Conservation (phyloP, 1,140 invertebrate genomes). For the Archivesica marissinica region DNA sequence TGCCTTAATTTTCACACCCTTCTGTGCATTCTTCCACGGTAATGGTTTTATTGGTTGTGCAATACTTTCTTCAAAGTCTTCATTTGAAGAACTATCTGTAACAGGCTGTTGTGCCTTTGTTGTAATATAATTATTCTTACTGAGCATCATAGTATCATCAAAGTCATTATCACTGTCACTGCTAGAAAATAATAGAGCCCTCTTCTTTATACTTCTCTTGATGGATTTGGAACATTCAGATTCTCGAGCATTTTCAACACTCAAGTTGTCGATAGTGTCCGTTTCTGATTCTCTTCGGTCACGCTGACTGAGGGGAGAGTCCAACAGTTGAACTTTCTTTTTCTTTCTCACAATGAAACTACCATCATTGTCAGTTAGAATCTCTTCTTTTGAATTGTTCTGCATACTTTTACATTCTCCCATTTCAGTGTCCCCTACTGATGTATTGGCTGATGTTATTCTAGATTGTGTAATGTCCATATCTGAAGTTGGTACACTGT, state of each 20-base stretch:
- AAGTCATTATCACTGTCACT: slow-evolving; percentile 37
- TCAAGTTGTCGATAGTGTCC: neutral
- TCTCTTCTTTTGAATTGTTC: neutral
- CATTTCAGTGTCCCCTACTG: neutral
- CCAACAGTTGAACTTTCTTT: slow-evolving; percentile 39
- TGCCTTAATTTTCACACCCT: neutral
- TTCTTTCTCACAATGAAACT: slow-evolving; percentile 54
- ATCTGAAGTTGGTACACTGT: neutral
- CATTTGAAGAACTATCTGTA: neutral
- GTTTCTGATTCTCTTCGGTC: neutral
- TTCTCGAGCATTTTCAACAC: neutral
- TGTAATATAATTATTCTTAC: slow-evolving; percentile 26
- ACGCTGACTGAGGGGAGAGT: slow-evolving; percentile 22
- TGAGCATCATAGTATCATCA: slow-evolving; percentile 34
- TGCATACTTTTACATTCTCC: neutral
- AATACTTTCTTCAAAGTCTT: slow-evolving; percentile 52
- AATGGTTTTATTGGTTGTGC: neutral
- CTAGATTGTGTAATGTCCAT: neutral
- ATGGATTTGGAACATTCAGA: too few species aligned
- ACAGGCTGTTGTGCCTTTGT: neutral
- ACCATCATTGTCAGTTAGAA: slow-evolving; percentile 34
- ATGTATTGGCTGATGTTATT: neutral
- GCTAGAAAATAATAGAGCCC: neutral
- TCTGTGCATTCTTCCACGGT: neutral
- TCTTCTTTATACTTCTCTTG: neutral